These are phyloP conservation scores for Myotis planiceps DNA, from an alignment of 2,797 vertebrate species.

Conservation along the genomic window DNA sequence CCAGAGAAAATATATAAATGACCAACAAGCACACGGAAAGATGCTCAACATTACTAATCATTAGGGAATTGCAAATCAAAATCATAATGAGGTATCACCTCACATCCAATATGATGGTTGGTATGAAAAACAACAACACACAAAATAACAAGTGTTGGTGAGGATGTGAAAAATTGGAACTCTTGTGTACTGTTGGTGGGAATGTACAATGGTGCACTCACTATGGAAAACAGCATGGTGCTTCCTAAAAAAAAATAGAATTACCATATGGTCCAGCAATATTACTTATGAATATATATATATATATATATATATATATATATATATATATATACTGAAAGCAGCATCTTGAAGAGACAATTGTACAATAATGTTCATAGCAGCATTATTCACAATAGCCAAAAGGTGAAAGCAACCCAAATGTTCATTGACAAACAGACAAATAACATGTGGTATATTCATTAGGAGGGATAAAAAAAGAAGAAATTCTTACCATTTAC, in stretches of 20 bases:
- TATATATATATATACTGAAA: not conserved
- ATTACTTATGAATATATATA: not conserved
- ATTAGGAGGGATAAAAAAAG: not conserved
- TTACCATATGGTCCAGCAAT: not conserved
- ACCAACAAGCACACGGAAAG: not conserved
- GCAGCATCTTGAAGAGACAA: not conserved
- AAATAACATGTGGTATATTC: not conserved
- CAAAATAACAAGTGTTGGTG: not conserved
- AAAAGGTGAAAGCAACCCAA: not conserved
- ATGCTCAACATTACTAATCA: not conserved
- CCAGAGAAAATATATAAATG: not conserved
- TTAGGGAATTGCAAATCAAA: not conserved
- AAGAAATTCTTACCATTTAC: no score
- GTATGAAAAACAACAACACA: not conserved
- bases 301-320: not conserved
- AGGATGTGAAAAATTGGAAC: not conserved
- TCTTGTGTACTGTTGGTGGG: not conserved
- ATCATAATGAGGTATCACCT: not conserved
- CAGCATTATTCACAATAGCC: not conserved
- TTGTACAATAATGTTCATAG: not conserved
- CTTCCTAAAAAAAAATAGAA: not conserved
- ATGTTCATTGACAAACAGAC: not conserved
- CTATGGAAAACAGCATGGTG: not conserved
- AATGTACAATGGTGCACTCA: not conserved
- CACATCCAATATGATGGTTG: not conserved